A percentile compares a stretch with the other conserved stretches of the same genome.
Evolutionary conservation across 2,888 invertebrate species (phyloP).

Genomic region (Amphipyra tragopoginis): DNA sequence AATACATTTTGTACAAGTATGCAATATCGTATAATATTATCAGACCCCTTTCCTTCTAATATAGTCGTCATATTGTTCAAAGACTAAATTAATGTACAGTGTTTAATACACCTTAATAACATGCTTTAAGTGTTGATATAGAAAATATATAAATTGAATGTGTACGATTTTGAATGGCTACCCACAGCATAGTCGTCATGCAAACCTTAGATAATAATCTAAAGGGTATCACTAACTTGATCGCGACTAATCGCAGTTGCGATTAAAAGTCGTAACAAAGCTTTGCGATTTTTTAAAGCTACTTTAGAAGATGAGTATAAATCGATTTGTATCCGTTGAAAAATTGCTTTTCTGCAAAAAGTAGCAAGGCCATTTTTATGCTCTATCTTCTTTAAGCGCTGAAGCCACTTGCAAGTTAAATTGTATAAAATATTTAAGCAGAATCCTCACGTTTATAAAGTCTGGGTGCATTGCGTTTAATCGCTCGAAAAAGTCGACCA

Average conservation of each 20-base stretch:
- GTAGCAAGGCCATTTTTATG: slow-evolving; percentile 7
- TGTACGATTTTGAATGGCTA: background rate
- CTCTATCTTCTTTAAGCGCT: background rate
- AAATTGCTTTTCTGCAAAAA: no score
- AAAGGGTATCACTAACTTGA: background rate
- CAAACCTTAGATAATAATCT: background rate
- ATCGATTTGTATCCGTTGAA: slow-evolving; percentile 12
- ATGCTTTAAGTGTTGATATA: slow-evolving; percentile 24
- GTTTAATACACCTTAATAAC: slow-evolving; percentile 15
- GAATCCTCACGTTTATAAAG: background rate
- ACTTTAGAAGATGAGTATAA: background rate
- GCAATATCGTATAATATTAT: slow-evolving; percentile 32
- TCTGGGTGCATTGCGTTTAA: slow-evolving; percentile 6
- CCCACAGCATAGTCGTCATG: background rate
- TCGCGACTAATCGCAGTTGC: slow-evolving; percentile 3
- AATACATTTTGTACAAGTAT: slow-evolving; percentile 53
- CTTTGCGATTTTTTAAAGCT: background rate
- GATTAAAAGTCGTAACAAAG: slow-evolving; percentile 5
- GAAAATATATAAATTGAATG: background rate
- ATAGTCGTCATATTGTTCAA: slow-evolving; percentile 16
- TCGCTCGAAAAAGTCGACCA: slow-evolving; percentile 48
- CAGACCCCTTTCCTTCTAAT: slow-evolving; percentile 10
- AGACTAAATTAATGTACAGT: slow-evolving; percentile 14
- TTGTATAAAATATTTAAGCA: no score
- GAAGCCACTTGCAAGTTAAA: no score